Percentiles rank a stretch among this genome's conserved stretches.
These are phyloP conservation scores for Podilymbus podiceps DNA, from an alignment of 2,113 vertebrate species.

Conservation along the genomic window DNA sequence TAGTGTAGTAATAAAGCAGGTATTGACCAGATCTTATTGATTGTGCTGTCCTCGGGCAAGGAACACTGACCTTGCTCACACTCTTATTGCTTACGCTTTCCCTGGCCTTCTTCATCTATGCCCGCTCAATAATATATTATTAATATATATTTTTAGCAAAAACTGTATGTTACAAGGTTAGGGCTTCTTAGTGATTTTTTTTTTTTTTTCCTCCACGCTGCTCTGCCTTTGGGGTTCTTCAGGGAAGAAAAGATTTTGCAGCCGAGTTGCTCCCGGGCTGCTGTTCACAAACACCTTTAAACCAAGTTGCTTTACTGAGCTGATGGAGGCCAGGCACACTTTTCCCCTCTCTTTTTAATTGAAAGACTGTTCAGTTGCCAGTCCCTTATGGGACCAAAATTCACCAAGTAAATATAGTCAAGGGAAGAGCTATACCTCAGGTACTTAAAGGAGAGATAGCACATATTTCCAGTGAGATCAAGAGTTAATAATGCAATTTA, in stretches of 20 bases:
- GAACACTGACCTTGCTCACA: constrained; percentile 91
- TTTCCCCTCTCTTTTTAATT: constrained; percentile 6
- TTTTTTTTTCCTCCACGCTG: constrained; percentile 51
- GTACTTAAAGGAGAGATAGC: constrained; percentile 16
- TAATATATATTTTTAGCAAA: constrained; percentile 98
- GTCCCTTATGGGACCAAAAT: constrained; percentile 29
- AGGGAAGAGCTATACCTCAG: constrained; percentile 32
- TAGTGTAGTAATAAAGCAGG: constrained; percentile 99
- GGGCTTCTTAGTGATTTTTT: constrained; percentile 83
- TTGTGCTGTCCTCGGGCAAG: constrained; percentile 95
- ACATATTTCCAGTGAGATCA: constrained; percentile 24
- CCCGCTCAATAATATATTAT: constrained; percentile 99
- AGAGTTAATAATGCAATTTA: constrained; percentile 60
- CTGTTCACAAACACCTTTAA: constrained; percentile 61
- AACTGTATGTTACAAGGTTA: constrained; percentile 91
- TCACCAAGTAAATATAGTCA: constrained; percentile 9
- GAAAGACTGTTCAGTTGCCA: not conserved
- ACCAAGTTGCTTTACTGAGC: constrained; percentile 21
- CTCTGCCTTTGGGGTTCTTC: constrained; percentile 80
- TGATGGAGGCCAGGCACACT: not conserved
- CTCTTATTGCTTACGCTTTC: constrained; percentile 91
- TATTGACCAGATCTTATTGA: constrained; percentile 99
- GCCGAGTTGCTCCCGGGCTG: not conserved
- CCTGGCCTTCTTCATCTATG: constrained; percentile 87
- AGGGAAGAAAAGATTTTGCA: constrained; percentile 59